Evolutionary conservation across 2,113 vertebrate species (phyloP), one percentile per base, ranked within the genome.

Genomic region (Forbesichthys agassizii): DNA sequence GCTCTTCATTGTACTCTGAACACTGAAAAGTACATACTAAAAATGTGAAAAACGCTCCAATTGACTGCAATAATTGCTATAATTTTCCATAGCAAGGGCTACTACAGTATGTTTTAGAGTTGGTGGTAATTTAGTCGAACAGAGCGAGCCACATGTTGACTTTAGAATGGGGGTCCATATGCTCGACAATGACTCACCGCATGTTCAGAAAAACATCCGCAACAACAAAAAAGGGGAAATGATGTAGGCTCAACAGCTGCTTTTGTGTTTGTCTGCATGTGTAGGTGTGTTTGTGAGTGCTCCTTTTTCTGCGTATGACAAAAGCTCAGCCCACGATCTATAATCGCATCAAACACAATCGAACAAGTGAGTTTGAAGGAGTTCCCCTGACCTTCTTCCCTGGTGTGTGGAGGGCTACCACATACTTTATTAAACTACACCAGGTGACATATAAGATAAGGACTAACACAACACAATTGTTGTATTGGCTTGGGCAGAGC

Each of bases 121-220:
- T 11, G 7, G 58, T 42, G 4, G 59, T 54, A 27, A 59, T 14
- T 20, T 9, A 36, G 20, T 36, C n/a, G 20, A 20, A 52, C 60
- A 20, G 52, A 46, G 59, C 42, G 47, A 69, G 61, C 73, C 53
- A 52, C 33, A 72, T 55, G 64, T 65, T 48, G 71, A 56, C 66
- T 74, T 27, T 60, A 42, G 63, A 57, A 52, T 73, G 57, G 64
- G 51, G 66, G 74, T 63, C 66, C 49, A 52, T 33, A 62, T 18
- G 73, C 59, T 79, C 74, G 70, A 27, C 46, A 46, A 58, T 86
- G 80, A 85, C 59, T 85, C 80, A 85, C 64, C 74, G n/a, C 14
- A 49, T 66, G 58, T 62, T 62, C 18, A 27, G 36, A 54, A n/a
- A 59, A 61, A 16, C 52, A 27, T 27, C 27, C 5, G 36, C 36